Base-by-base conservation (phyloP, 2,888 invertebrate genomes). In the Chymomyza caudatula region DNA sequence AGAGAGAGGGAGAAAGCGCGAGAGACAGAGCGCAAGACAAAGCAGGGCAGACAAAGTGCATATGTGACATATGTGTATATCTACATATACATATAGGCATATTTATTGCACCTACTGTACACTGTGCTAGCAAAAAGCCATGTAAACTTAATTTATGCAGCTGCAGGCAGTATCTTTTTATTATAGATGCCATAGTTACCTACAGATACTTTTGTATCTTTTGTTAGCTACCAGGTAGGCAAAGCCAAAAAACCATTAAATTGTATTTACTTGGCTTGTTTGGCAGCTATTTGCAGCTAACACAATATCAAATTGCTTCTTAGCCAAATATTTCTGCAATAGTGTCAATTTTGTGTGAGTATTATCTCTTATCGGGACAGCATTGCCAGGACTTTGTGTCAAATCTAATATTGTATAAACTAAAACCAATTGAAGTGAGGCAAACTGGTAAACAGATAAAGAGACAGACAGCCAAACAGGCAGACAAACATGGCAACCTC, bases 271-370 rank as follows among this genome's bases (percentile, higher is more conserved):
- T 37, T 37, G 29, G 29, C 29, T 37, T 37, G 11, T 37, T 37
- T 37, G 29, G 29, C 29, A 37, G 25, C 25, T 25, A 25, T 25
- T 25, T 25, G 25, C 25, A 37, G 29, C 29, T 11, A 37, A 37
- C 8, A 8, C 29, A 37, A 37, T 37, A 37, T 37, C 29, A 37
- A 37, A 37, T 4, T 37, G 29, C 29, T 37, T 11, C 29, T 37
- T 47, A 15, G 67, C 67, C 65, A 74, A 71, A 74, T 68, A 64
- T 68, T 71, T 64, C 52, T 64, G 65, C 60, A 37, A 37, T 37
- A 0, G 29, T 37, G 29, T 37, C 29, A 37, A 37, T 13, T 44
- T 11, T 23, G 43, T 43, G 29, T 57, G 22, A n/a, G n/a, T 58
- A 42, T 67, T 67, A 65, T 67, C 67, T 56, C 62, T 29, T 66